A percentile compares a stretch with the other conserved stretches of the same genome.
Conservation (phyloP, 2,113 vertebrate genomes). For the Dipodomys merriami region DNA sequence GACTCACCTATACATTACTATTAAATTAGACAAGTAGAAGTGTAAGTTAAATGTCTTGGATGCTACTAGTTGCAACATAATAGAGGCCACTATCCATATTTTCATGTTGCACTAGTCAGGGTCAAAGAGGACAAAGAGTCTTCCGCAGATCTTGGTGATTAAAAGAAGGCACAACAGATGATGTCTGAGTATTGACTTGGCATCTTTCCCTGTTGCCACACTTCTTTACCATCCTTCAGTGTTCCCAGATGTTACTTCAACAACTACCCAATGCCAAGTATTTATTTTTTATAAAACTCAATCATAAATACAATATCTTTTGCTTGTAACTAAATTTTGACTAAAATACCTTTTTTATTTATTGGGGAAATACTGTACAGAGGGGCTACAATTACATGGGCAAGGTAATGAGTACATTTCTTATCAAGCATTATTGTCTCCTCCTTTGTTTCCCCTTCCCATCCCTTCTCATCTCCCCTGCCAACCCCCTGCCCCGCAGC, state of each 20-base stretch:
- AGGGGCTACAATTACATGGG: no score
- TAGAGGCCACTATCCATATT: background rate
- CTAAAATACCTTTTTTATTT: no score
- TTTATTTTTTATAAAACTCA: background rate
- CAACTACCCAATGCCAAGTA: background rate
- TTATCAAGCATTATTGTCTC: no score
- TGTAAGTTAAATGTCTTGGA: background rate
- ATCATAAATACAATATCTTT: background rate
- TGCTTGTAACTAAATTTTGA: background rate
- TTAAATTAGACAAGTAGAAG: background rate
- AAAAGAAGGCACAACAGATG: fast-evolving
- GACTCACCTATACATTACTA: fast-evolving
- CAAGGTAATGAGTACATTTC: no score
- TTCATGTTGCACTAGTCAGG: background rate
- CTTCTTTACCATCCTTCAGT: background rate
- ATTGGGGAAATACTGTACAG: no score
- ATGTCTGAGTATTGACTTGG: background rate
- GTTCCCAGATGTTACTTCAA: background rate
- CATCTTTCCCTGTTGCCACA: background rate
- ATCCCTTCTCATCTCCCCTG: no score
- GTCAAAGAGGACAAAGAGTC: background rate
- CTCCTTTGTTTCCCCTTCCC: no score
- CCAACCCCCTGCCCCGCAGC: no score
- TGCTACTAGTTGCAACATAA: background rate
- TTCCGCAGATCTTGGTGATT: background rate